Evolutionary conservation across 2,797 vertebrate genomes (phyloP), one percentile per base, ranked within the genome.

Genomic region (Cossypha polioptera): DNA sequence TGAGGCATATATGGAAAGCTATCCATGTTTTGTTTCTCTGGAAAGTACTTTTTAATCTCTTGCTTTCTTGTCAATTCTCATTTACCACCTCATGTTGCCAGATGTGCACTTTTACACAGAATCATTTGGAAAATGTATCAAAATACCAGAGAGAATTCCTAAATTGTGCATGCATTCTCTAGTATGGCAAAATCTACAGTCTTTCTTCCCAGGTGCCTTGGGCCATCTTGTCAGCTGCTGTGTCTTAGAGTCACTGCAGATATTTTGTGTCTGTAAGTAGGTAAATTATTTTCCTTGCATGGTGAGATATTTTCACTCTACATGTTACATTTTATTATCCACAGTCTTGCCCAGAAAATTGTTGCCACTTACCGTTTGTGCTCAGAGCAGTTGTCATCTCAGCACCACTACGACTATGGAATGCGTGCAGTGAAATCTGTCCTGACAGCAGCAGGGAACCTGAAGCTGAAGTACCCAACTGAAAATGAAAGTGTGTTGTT

Each of bases 401-500:
- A 99, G 95, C 98, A 99, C 91, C 99, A 99, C 97, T 99, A 99
- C 5, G 98, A 99, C 96, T 99, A 99, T 0, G 99, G 99, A 14
- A 99, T 99, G 99, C 98, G 99, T 8, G 99, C 99, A 0, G 99
- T 99, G 25, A 99, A 99, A 96, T 99, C 99, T 4, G 99, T 99
- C 86, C 98, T 99, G 94, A 99, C 99, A 5, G 99, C 99, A 4
- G 99, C 99, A 7, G 99, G 99, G 58, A 99, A 99, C 96, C 97
- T 99, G 16, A 99, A 99, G 85, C 98, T 99, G 50, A 99, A 99
- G 87, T 99, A 99, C 87, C 98, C 99, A 0, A 31, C 96, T 40
- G 99, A 99, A 96, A 94, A 98, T 12, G 99, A 99, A 96, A 99
- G 98, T 0, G 97, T 99, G 5, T 88, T 99, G 83, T 94, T 99